A percentile compares a stretch with the other conserved stretches of the same genome.
phyloP scores from a whole-genome alignment of 2,888 invertebrate species.

The Hirudinaria manillensis region DNA sequence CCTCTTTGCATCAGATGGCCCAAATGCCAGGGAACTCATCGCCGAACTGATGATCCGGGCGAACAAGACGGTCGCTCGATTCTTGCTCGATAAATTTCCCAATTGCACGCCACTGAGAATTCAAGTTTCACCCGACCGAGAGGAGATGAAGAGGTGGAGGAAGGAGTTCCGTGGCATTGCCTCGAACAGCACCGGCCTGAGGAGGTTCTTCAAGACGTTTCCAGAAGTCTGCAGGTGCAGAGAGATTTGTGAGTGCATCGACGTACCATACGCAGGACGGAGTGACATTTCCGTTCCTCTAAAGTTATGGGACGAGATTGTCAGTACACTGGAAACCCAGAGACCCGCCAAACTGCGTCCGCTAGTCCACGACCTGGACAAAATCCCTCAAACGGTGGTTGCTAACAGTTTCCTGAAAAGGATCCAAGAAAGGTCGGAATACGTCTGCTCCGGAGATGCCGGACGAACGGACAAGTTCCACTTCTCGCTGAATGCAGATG shows the following conservation, averaged over 20 bases:
- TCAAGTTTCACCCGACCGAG: conserved; percentile 20
- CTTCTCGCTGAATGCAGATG: conserved; percentile 43
- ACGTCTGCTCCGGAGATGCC: conserved; percentile 40
- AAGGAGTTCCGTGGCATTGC: not conserved
- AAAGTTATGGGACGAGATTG: not conserved
- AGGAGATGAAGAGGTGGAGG: not conserved
- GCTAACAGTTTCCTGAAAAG: conserved; percentile 42
- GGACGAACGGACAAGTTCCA: conserved; percentile 36
- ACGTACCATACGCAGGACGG: not conserved
- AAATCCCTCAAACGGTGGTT: conserved; percentile 45
- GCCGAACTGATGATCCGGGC: conserved; percentile 46
- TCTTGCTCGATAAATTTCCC: conserved; percentile 41
- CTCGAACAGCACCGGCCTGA: not conserved
- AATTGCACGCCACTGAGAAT: conserved; percentile 41
- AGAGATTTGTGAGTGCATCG: conserved; percentile 23
- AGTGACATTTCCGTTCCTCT: conserved; percentile 2
- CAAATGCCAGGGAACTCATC: conserved; percentile 38
- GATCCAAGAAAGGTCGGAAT: conserved; percentile 41
- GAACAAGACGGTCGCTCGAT: conserved; percentile 43
- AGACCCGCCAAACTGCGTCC: not conserved
- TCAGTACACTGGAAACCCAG: not conserved
- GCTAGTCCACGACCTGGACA: not conserved
- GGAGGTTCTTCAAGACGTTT: conserved; percentile 16
- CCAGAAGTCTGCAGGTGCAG: not conserved
- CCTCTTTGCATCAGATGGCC: not conserved